Conservation (phyloP, 2,113 vertebrate species). For the Zosterops japonicus region DNA sequence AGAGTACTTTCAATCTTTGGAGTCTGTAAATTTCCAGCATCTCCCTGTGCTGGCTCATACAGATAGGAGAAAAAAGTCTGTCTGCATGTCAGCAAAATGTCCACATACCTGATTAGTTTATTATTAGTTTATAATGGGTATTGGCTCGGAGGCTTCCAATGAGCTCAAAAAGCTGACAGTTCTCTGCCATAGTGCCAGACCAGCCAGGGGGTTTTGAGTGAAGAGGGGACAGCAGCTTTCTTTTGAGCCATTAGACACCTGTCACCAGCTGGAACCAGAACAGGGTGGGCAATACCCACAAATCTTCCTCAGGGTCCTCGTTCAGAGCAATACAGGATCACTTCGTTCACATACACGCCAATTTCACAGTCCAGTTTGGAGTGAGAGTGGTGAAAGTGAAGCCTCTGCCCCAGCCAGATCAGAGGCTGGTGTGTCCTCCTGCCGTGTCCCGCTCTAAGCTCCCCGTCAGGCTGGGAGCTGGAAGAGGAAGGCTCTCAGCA, state of each 20-base stretch:
- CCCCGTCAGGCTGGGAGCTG: not conserved
- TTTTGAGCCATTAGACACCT: not conserved
- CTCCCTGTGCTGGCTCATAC: not conserved
- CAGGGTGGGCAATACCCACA: not conserved
- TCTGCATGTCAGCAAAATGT: not conserved
- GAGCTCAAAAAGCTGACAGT: not conserved
- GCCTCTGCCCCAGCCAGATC: not conserved
- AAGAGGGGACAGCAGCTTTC: not conserved
- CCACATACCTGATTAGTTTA: not conserved
- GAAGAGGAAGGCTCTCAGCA: not conserved
- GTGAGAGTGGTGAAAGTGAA: accelerated
- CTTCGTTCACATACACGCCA: not conserved
- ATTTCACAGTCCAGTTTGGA: not conserved
- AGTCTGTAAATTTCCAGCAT: not conserved
- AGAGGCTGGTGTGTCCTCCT: not conserved
- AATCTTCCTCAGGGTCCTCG: not conserved
- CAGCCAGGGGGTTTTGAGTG: not conserved
- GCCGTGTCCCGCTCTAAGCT: accelerated
- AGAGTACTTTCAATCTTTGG: not conserved
- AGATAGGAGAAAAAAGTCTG: not conserved
- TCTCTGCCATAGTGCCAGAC: not conserved
- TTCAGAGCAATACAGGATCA: not conserved
- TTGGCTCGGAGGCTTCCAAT: not conserved
- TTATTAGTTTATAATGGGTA: not conserved
- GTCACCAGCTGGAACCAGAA: not conserved